These are phyloP conservation scores for Bombus balteatus DNA, from an alignment of 1,140 invertebrate species.

Conservation along the genomic window DNA sequence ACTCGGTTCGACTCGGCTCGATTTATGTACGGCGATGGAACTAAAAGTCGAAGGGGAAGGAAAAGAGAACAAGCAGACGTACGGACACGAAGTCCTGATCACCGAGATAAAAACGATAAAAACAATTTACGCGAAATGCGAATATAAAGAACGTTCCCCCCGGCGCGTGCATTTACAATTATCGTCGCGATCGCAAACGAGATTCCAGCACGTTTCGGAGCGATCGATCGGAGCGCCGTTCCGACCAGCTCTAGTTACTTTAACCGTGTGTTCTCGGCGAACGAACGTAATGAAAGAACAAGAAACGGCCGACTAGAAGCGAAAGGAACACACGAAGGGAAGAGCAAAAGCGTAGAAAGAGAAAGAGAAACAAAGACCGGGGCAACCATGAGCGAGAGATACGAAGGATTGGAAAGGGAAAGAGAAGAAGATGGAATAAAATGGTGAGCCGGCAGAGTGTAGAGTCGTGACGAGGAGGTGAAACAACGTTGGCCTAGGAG, in stretches of 20 bases:
- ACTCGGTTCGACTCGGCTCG: not conserved
- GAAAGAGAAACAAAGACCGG: slow-evolving; percentile 51
- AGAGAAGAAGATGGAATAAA: not conserved
- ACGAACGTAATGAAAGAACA: slow-evolving; percentile 39
- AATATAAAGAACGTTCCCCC: slow-evolving; percentile 42
- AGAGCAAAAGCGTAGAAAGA: slow-evolving; percentile 37
- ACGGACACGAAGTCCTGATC: not conserved
- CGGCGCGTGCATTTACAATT: slow-evolving; percentile 42
- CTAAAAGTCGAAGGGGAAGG: not conserved
- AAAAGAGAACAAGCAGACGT: no score
- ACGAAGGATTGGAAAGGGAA: not conserved
- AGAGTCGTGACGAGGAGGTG: not conserved
- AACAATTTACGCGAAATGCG: slow-evolving; percentile 11
- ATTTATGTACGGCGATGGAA: not conserved
- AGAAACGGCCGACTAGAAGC: slow-evolving; percentile 38
- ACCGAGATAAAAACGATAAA: not conserved
- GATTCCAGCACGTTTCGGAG: slow-evolving; percentile 41
- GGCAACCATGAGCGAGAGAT: slow-evolving; percentile 29
- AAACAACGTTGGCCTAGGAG: no score
- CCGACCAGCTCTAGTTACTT: not conserved
- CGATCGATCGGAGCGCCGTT: slow-evolving; percentile 19
- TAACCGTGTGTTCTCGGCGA: slow-evolving; percentile 7
- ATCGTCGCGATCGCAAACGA: slow-evolving; percentile 23
- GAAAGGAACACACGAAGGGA: slow-evolving; percentile 30
- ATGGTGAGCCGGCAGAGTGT: not conserved